These are phyloP conservation scores for Drosophila elegans DNA, from an alignment of 1,140 invertebrate genomes.

Conservation along the genomic window DNA sequence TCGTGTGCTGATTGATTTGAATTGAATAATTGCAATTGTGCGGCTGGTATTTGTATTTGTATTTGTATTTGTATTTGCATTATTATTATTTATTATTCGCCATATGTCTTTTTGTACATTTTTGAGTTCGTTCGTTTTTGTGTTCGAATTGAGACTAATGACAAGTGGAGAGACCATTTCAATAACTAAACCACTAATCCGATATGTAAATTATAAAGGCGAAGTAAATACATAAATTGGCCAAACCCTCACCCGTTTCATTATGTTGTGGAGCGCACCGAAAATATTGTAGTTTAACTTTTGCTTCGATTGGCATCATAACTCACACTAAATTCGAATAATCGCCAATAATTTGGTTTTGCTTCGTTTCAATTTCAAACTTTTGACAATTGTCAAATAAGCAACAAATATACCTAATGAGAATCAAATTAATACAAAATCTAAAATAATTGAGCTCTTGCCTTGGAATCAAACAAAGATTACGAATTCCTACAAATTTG, in stretches of 20 bases:
- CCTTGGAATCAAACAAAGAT: constrained; percentile 28
- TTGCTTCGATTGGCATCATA: constrained; percentile 66
- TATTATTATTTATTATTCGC: constrained; percentile 22
- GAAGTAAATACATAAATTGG: too few species aligned
- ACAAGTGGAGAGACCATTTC: constrained; percentile 13
- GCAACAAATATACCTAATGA: constrained; percentile 36
- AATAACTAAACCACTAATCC: constrained; percentile 7
- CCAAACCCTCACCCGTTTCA: constrained; percentile 44
- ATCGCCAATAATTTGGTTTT: constrained; percentile 52
- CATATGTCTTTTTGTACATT: constrained; percentile 17
- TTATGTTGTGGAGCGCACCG: not conserved
- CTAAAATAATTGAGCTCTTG: constrained; percentile 38
- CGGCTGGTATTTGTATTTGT: constrained; percentile 26
- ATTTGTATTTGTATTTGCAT: constrained; percentile 20
- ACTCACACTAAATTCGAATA: constrained; percentile 72
- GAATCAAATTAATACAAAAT: constrained; percentile 44
- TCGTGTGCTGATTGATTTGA: constrained; percentile 80
- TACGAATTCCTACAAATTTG: constrained; percentile 2
- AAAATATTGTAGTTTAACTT: constrained; percentile 39
- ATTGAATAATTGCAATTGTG: constrained; percentile 84
- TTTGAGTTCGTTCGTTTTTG: constrained; percentile 11
- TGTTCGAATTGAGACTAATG: constrained; percentile 36
- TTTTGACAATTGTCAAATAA: constrained; percentile 2
- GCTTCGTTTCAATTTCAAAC: not conserved
- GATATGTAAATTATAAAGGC: not conserved